Evolutionary conservation across 2,113 vertebrate species (phyloP).

Genomic region (Xiphorhynchus elegans): DNA sequence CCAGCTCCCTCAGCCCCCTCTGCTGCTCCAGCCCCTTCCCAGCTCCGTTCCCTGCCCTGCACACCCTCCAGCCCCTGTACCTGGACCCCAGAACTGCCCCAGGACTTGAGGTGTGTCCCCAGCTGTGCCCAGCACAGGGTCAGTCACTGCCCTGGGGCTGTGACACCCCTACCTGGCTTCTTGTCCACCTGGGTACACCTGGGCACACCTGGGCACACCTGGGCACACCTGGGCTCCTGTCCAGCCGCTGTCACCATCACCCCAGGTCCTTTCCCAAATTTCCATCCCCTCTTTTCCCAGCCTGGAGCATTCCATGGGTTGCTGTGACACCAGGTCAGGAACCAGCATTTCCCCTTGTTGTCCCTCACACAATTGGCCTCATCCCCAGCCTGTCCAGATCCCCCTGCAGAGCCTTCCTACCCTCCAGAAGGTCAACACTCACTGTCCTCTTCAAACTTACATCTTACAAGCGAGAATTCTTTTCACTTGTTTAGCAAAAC

Average conservation of each 20-base stretch:
- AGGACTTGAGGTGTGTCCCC: accelerated
- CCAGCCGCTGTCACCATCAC: not conserved
- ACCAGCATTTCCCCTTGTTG: accelerated
- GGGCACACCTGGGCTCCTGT: not conserved
- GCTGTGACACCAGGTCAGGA: not conserved
- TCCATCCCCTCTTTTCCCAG: not conserved
- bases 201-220: not conserved
- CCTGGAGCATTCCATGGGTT: accelerated
- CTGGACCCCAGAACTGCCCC: not conserved
- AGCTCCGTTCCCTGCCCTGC: accelerated
- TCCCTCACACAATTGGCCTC: accelerated
- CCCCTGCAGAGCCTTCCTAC: not conserved
- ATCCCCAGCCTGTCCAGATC: not conserved
- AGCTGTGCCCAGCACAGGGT: not conserved
- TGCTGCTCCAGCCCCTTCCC: not conserved
- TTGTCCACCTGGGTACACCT: not conserved
- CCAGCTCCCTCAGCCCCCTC: accelerated
- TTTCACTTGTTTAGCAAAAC: not conserved
- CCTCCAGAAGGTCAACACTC: not conserved
- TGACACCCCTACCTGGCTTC: not conserved
- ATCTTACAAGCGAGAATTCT: accelerated
- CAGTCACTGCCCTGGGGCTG: accelerated
- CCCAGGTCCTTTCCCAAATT: not conserved
- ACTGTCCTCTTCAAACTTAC: not conserved
- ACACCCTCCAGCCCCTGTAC: accelerated